These are phyloP conservation scores for Drosophila mettleri DNA, from an alignment of 2,888 invertebrate genomes.

Conservation along the genomic window DNA sequence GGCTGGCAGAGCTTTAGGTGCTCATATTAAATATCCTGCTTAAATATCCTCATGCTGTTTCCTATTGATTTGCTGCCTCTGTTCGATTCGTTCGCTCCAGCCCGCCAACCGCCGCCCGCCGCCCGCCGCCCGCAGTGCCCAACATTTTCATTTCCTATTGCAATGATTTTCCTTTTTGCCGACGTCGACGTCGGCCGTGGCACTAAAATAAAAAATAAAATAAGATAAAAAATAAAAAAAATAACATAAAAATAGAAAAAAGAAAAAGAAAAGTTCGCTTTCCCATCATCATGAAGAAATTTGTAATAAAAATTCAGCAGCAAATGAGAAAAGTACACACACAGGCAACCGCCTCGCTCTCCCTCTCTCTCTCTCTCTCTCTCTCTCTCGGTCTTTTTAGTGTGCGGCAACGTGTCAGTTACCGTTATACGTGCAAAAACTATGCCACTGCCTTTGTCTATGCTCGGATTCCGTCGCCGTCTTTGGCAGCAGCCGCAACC, in stretches of 20 bases:
- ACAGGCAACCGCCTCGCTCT: constrained; percentile 9
- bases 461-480: constrained; percentile 35
- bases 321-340: constrained; percentile 74
- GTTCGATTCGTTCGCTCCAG: constrained; percentile 25
- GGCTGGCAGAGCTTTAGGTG: constrained; percentile 29
- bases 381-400: background rate
- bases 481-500: constrained; percentile 1
- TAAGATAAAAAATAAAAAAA: background rate
- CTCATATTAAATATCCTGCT: constrained; percentile 78
- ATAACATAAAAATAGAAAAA: background rate
- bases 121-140: constrained; percentile 39
- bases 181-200: constrained; percentile 11
- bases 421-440: constrained; percentile 66
- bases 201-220: constrained; percentile 18
- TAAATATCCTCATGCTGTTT: constrained; percentile 69
- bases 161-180: constrained; percentile 72
- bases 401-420: constrained; percentile 50
- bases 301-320: constrained; percentile 81
- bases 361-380: background rate
- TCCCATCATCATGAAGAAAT: constrained; percentile 72
- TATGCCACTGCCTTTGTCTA: constrained; percentile 64
- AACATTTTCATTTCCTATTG: constrained; percentile 82
- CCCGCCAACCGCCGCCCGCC: no score
- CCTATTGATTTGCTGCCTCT: constrained; percentile 63
- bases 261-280: constrained; percentile 34